Percentiles rank a stretch among this genome's conserved stretches.
These are phyloP conservation scores for Pelvicachromis taeniatus DNA, from an alignment of 2,113 vertebrate genomes.

Conservation along the genomic window DNA sequence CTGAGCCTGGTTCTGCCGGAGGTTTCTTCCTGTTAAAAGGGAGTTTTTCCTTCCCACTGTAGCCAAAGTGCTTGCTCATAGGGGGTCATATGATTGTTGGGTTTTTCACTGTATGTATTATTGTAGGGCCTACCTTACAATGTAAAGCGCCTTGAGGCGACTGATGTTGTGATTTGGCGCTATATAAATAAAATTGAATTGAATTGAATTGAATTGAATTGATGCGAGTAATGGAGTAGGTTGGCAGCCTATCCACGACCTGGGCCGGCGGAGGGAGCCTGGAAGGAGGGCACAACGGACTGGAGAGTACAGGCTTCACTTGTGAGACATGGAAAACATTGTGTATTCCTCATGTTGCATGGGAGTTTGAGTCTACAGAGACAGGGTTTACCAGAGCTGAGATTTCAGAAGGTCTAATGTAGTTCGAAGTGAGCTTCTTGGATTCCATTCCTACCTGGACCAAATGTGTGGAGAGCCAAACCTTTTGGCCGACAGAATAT, in stretches of 20 bases:
- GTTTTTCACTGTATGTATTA: too few relatives aligned
- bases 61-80: too few relatives aligned
- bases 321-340: not conserved
- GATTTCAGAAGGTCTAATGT: not conserved
- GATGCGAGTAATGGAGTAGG: not conserved
- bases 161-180: too few relatives aligned
- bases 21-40: too few relatives aligned
- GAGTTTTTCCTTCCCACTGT: too few relatives aligned
- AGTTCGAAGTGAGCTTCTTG: not conserved
- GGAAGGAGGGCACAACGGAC: not conserved
- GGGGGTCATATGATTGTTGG: too few relatives aligned
- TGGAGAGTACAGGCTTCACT: not conserved
- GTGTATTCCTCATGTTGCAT: not conserved
- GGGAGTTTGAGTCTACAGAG: not conserved
- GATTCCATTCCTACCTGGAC: not conserved
- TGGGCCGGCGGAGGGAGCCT: not conserved
- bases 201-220: too few relatives aligned
- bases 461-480: not conserved
- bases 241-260: not conserved
- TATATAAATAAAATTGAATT: too few relatives aligned
- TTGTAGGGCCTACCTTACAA: too few relatives aligned
- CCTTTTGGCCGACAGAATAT: not conserved
- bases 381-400: not conserved
- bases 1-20: too few relatives aligned
- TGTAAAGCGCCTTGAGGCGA: too few relatives aligned